Percentiles rank a stretch among this genome's conserved stretches.
phyloP scores from a whole-genome alignment of 2,888 invertebrate species.

The Ecdyonurus torrentis region DNA sequence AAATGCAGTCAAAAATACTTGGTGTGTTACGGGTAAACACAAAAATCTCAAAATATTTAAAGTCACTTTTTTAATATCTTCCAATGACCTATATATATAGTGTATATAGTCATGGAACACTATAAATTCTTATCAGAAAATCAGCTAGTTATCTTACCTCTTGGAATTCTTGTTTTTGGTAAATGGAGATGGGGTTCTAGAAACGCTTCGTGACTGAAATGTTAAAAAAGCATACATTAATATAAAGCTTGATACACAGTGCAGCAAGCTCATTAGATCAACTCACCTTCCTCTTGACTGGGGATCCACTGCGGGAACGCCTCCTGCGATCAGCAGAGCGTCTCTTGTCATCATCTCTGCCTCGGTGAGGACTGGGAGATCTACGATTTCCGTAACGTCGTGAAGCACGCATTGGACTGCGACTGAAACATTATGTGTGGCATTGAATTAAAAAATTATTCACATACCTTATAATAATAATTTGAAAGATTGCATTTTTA shows the following conservation, averaged over 20 bases:
- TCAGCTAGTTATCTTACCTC: too few species aligned
- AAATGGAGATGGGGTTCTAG: constrained; percentile 75
- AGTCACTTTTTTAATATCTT: too few species aligned
- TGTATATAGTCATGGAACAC: too few species aligned
- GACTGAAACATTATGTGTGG: too few species aligned
- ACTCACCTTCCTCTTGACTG: not conserved
- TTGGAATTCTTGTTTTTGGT: constrained; percentile 30
- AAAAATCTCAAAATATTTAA: too few species aligned
- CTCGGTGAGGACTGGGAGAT: not conserved
- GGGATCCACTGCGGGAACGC: not conserved
- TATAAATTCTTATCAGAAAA: too few species aligned
- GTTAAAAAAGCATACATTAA: not conserved
- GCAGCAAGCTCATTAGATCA: not conserved
- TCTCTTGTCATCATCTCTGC: not conserved
- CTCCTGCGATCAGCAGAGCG: not conserved
- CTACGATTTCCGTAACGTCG: not conserved
- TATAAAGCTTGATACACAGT: not conserved
- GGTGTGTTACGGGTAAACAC: too few species aligned
- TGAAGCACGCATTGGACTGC: not conserved
- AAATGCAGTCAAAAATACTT: too few species aligned
- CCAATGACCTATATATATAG: too few species aligned
- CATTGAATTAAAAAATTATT: too few species aligned
- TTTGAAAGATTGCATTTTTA: too few species aligned
- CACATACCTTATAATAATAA: too few species aligned
- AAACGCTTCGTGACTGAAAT: constrained; percentile 45